Evolutionary conservation across 2,113 vertebrate genomes (phyloP), one percentile per base, ranked within the genome.

Genomic region (Ciconia stormi): DNA sequence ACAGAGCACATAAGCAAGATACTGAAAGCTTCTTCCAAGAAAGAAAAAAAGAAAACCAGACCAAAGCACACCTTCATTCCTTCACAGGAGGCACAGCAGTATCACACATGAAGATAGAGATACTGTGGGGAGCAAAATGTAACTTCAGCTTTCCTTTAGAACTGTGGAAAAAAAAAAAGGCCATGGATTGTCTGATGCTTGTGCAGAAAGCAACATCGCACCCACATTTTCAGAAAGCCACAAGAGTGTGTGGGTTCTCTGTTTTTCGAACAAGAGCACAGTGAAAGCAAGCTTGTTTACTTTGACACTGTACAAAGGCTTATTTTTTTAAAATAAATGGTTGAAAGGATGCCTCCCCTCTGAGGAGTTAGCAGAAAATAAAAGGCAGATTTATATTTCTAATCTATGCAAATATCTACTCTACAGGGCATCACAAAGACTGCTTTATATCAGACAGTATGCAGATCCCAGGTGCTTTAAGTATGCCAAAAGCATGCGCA

Each of bases 401-500:
- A 97, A 97, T 97, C 97, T 97, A 97, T 94, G 96, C 94, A 97
- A 97, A 97, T 95, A 97, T 96, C 95, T 96, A 42, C 93, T 97
- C 95, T 92, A 95, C n/a, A 49, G 83, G 77, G 87, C 87, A 96
- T 93, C 90, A 97, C 94, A 98, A 96, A 97, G 97, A 94, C 95
- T 97, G 89, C 91, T 97, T 90, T 94, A 83, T 96, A 93, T 92
- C 81, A 82, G 87, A 91, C 30, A 71, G 47, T 53, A 95, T 38
- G 79, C 49, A 66, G 90, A 93, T 95, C 89, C 96, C 97, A 98
- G 96, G 97, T 97, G 97, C 84, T 96, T 95, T 59, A 59, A 76
- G 89, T 76, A 92, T 49, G 94, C 90, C 97, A 95, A 76, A 95
- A 95, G 73, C 90, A 89, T 6, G n/a, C 0, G 1, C 82, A 92